Evolutionary conservation across 2,113 vertebrate genomes (phyloP).

Genomic region (Zosterops borbonicus): DNA sequence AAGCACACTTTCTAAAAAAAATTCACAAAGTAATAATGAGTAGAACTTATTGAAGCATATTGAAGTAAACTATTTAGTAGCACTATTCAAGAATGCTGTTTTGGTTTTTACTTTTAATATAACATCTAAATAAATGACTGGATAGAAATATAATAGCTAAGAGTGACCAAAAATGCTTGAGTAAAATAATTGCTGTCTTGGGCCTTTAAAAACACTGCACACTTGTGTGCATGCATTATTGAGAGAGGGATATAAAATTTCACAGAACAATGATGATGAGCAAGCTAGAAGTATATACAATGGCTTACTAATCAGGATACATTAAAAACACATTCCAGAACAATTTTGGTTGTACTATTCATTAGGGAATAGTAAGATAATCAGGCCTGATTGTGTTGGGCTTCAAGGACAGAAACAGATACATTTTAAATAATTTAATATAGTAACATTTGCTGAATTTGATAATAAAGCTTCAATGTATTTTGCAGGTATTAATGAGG

Average conservation of each 20-base stretch:
- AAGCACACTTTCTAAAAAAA: neutral
- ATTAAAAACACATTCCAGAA: slow-evolving; percentile 6
- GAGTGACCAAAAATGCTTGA: neutral
- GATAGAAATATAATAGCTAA: neutral
- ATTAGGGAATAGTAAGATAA: neutral
- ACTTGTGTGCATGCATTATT: neutral
- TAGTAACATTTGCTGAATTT: neutral
- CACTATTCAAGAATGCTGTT: neutral
- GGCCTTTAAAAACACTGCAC: neutral
- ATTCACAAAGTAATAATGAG: neutral
- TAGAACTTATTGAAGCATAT: neutral
- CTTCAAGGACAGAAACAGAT: neutral
- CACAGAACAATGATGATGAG: neutral
- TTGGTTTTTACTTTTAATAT: neutral
- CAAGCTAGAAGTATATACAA: neutral
- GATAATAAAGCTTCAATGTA: neutral
- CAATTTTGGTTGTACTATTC: neutral
- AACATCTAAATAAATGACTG: neutral
- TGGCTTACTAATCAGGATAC: neutral
- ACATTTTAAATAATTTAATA: neutral
- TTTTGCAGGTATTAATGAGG: neutral
- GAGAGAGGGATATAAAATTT: neutral
- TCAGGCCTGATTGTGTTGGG: neutral
- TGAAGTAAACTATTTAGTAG: neutral
- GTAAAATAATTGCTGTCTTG: neutral